Conservation (phyloP, 2,113 vertebrate genomes). For the Pandion haliaetus region DNA sequence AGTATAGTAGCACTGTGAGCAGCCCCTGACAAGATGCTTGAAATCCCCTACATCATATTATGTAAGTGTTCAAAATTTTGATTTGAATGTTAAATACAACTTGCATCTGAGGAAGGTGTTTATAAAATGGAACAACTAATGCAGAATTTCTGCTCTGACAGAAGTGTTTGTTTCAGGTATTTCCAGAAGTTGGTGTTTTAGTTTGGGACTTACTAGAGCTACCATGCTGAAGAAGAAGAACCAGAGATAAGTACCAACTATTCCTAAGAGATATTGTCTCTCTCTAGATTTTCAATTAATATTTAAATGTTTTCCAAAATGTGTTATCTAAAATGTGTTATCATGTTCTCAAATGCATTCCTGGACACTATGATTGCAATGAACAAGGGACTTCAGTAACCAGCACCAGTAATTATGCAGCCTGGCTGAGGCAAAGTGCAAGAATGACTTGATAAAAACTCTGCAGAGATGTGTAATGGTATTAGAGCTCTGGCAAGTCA, state of each 20-base stretch:
- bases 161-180: not conserved
- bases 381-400: not conserved
- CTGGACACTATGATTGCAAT: not conserved
- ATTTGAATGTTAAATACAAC: not conserved
- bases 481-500: not conserved
- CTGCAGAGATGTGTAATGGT: not conserved
- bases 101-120: accelerated
- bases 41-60: not conserved
- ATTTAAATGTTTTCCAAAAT: not conserved
- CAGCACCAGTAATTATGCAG: not conserved
- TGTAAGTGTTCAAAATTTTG: not conserved
- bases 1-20: not conserved
- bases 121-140: not conserved
- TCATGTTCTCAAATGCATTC: not conserved
- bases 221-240: not conserved
- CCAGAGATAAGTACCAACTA: not conserved
- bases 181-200: not conserved
- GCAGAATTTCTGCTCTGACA: not conserved
- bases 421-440: not conserved
- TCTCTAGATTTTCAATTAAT: not conserved
- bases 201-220: not conserved
- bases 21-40: not conserved
- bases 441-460: accelerated
- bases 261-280: not conserved
- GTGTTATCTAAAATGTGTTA: not conserved